Evolutionary conservation across 2,888 invertebrate species (phyloP).

Genomic region (Eupithecia vulgata): DNA sequence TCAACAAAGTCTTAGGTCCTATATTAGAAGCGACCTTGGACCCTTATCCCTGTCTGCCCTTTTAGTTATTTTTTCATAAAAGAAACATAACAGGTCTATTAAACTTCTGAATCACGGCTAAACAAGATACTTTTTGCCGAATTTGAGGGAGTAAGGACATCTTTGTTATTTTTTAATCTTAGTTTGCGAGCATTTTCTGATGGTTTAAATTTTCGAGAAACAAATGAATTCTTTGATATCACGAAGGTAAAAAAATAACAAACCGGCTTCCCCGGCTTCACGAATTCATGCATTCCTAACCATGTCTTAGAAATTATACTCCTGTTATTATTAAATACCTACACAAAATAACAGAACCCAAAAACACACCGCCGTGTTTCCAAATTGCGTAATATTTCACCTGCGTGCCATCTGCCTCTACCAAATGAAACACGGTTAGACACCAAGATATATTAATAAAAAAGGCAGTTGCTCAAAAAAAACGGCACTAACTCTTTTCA

Average conservation of each 20-base stretch:
- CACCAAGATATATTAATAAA: slow-evolving; percentile 48
- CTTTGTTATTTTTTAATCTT: slow-evolving; percentile 5
- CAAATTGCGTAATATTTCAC: slow-evolving; percentile 65
- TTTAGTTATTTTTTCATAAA: slow-evolving; percentile 35
- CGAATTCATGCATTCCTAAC: background rate
- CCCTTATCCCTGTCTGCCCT: slow-evolving; percentile 35
- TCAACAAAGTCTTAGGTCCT: slow-evolving; percentile 38
- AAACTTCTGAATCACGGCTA: slow-evolving; percentile 27
- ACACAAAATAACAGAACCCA: slow-evolving; percentile 8
- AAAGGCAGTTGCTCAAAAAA: slow-evolving; percentile 43
- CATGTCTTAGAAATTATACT: background rate
- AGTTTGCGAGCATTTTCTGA: background rate
- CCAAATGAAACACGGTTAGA: slow-evolving; percentile 62
- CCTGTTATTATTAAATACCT: background rate
- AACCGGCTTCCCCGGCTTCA: background rate
- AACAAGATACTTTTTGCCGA: slow-evolving; percentile 14
- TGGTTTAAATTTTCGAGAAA: background rate
- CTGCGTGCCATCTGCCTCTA: slow-evolving; percentile 61
- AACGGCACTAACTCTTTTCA: slow-evolving; percentile 35
- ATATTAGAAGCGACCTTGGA: slow-evolving; percentile 36
- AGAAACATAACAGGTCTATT: slow-evolving; percentile 30
- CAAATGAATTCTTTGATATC: background rate
- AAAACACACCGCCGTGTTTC: slow-evolving; percentile 35
- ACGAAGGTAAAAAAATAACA: background rate
- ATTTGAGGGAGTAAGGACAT: slow-evolving; percentile 6